phyloP scores from a whole-genome alignment of 2,113 vertebrate genomes.

The Petrocephalus zakoni region DNA sequence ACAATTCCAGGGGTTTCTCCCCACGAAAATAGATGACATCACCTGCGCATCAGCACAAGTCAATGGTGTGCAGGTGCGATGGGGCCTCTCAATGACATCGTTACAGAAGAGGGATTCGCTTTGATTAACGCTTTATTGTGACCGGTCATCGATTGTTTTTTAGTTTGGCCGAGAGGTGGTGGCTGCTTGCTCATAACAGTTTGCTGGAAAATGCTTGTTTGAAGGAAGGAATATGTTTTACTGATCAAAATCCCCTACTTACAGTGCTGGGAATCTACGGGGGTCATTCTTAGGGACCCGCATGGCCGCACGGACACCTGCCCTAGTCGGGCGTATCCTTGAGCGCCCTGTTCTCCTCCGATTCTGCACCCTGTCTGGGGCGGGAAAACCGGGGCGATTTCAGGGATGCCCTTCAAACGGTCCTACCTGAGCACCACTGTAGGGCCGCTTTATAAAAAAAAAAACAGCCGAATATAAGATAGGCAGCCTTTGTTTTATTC shows the following conservation, averaged over 20 bases:
- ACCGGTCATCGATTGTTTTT: neutral
- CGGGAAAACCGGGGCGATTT: neutral
- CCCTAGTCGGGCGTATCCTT: neutral
- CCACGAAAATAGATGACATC: constrained; percentile 12
- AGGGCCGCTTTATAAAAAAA: neutral
- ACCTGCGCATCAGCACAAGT: neutral
- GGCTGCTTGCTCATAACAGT: neutral
- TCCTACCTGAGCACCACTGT: neutral
- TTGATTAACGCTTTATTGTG: neutral
- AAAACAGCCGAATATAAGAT: neutral
- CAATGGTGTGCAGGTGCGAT: neutral
- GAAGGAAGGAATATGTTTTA: neutral
- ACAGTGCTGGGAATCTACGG: neutral
- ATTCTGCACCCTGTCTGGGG: neutral
- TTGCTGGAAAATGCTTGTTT: neutral
- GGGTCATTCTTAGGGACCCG: neutral
- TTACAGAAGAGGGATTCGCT: neutral
- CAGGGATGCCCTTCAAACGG: neutral
- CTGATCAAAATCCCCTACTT: neutral
- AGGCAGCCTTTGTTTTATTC: neutral
- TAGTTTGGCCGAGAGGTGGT: neutral
- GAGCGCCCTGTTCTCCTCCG: neutral
- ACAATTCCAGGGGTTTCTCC: neutral
- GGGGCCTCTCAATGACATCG: neutral
- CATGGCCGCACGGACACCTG: neutral